These are phyloP conservation scores for Yponomeuta plumbellus DNA, from an alignment of 2,888 invertebrate genomes.

Conservation along the genomic window DNA sequence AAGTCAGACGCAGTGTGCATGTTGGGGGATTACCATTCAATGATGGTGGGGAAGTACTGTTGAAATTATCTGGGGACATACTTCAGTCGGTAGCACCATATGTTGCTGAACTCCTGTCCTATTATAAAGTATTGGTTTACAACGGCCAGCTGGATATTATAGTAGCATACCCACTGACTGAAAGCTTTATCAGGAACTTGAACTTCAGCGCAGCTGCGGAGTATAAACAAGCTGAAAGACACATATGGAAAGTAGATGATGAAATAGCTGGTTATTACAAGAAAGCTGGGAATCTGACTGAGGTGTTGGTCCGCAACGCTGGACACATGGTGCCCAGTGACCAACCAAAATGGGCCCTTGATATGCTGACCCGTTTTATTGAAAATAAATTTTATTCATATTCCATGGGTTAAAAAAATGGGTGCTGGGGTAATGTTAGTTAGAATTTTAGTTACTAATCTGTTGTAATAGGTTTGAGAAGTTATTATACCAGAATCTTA, in stretches of 20 bases:
- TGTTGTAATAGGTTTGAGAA: not conserved
- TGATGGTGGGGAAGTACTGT: constrained; percentile 63
- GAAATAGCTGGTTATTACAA: constrained; percentile 86
- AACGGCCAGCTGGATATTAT: constrained; percentile 82
- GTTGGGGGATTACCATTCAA: constrained; percentile 77
- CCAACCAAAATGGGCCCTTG: constrained; percentile 75
- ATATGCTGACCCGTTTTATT: constrained; percentile 75
- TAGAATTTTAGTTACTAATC: not conserved
- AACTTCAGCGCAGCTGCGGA: constrained; percentile 78
- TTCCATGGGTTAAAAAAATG: too few relatives aligned
- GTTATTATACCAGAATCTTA: not conserved
- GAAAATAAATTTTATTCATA: constrained; percentile 36
- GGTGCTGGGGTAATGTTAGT: not conserved
- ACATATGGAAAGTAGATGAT: constrained; percentile 79
- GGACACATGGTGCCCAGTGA: constrained; percentile 84
- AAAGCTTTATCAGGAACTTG: constrained; percentile 80
- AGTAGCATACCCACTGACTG: constrained; percentile 76
- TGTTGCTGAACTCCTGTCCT: constrained; percentile 58
- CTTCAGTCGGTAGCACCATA: constrained; percentile 74
- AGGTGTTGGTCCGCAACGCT: constrained; percentile 83
- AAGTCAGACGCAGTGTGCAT: constrained; percentile 74
- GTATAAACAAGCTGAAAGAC: constrained; percentile 78
- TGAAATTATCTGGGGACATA: constrained; percentile 71
- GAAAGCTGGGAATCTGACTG: constrained; percentile 81
- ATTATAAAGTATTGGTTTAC: constrained; percentile 77